Evolutionary conservation across 30 jellyfish, hydroid and myxozoan genomes (phyloP), one percentile per base, ranked within the genome.

Genomic region (Phacellophora camtschatica): DNA sequence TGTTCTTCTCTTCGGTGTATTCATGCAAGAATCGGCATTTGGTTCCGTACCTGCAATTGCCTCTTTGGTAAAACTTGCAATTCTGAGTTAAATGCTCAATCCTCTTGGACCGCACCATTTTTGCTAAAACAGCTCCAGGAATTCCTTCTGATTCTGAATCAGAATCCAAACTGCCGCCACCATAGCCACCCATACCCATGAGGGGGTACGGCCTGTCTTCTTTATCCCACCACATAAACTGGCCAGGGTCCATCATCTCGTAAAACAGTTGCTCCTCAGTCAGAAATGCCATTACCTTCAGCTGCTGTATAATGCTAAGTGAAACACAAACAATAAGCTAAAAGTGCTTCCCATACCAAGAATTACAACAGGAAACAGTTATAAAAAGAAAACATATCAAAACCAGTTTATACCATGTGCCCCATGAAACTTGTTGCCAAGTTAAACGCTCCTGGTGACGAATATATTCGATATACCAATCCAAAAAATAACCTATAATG

Each of bases 41-140:
- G 36, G 31, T 64, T 19, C 84, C 84, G 37, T 19, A 80, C 5
- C 82, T 67, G 81, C 91, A 80, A 41, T 65, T 51, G 59, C 91
- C 91, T n/a, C 56, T 54, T 10, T 39, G 84, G 71, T n/a, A 80
- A 42, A 39, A 80, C 33, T 48, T 80, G 77, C 91, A 80, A 13
- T 12, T 54, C 42, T 70, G 68, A 11, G 34, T 29, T 11, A 12
- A 30, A 12, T 71, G 31, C 43, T 8, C n/a, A 5, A 69, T 24
- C 36, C 46, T 66, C 29, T 66, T 49, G 9, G 74, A 4, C 22
- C 51, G 65, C 55, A 65, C 68, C 34, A 80, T 80, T 36, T 31
- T 50, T 30, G 82, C 37, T 4, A 64, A 66, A 27, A 78, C 81
- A 23, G 68, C 56, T 2, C 82, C 91, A 15, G 91, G 91, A 22